Conservation (phyloP, 2,888 invertebrate genomes). For the Fabriciana adippe region DNA sequence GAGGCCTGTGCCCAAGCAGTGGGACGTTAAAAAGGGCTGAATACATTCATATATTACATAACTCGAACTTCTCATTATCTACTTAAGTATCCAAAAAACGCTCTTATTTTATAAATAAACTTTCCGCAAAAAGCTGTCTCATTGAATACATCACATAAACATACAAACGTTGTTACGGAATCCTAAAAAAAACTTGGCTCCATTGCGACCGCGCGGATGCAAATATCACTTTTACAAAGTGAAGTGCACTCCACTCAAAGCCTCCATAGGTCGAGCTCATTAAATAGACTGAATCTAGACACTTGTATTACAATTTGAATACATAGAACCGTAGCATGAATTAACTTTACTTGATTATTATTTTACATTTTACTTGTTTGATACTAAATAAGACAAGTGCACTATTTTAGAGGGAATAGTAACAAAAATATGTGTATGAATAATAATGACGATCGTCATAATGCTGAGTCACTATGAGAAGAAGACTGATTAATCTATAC, state of each 20-base stretch:
- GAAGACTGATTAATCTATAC: no score
- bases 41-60: no score
- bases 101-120: not conserved
- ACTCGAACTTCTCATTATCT: no score
- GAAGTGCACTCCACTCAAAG: conserved; percentile 27
- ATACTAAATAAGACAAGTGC: not conserved
- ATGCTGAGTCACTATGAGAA: no score
- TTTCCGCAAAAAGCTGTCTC: not conserved
- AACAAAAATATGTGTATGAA: no score
- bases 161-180: not conserved
- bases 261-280: conserved; percentile 25
- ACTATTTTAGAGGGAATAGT: not conserved
- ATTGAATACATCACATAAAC: not conserved
- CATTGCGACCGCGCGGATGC: conserved; percentile 18
- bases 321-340: not conserved
- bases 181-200: conserved; percentile 9
- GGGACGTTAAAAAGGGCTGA: no score
- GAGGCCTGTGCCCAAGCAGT: no score
- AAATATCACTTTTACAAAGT: conserved; percentile 26
- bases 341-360: conserved; percentile 5
- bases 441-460: no score
- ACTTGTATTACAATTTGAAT: conserved; percentile 18
- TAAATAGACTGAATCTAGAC: conserved; percentile 22
- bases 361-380: not conserved
- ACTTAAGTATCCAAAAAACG: no score